Base-by-base conservation (phyloP, 2,888 invertebrate genomes). In the Temnothorax rugatulus region DNA sequence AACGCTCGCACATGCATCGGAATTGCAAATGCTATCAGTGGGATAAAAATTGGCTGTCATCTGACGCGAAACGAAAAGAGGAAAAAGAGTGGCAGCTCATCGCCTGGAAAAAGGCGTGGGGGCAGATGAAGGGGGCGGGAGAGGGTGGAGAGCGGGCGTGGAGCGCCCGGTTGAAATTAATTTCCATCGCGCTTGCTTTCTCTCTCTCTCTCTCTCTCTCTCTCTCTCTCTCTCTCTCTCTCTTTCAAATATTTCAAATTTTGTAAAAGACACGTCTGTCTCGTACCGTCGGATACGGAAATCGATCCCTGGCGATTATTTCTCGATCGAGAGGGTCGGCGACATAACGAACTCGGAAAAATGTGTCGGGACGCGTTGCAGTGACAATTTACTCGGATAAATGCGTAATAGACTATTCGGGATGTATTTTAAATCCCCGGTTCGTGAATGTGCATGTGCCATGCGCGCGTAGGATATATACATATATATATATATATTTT, bases 11-110 rank as follows among this genome's bases (percentile, higher is more conserved):
- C 52, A 83, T 87, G 86, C 92, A 93, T 94, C 91, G 91, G 94
- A 94, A 94, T 94, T 94, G 94, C 94, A 94, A 94, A 94, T 94
- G 94, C 93, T 94, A 94, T 94, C 94, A 93, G 93, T 90, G 91
- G 90, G 89, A 93, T 93, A 94, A 94, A 94, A 94, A 94, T 94
- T 94, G 94, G 93, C 93, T 94, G 94, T 94, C 94, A 94, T 94
- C 93, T 93, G 93, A 92, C 92, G 91, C 91, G 90, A 89, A 91
- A 87, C 88, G 90, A 87, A 89, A 89, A 86, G 83, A 87, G 85
- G 83, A 87, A 84, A 85, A 83, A 84, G 50, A 25, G 38, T 47
- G 61, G n/a, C 61, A 47, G 74, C 9, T 34, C n/a, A 61, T 50
- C 25, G 25, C n/a, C 50, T 29, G 21, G 21, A 76, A 61, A 50